These are phyloP conservation scores for Nomada lathburiana DNA, from an alignment of 2,888 invertebrate genomes.

Conservation along the genomic window DNA sequence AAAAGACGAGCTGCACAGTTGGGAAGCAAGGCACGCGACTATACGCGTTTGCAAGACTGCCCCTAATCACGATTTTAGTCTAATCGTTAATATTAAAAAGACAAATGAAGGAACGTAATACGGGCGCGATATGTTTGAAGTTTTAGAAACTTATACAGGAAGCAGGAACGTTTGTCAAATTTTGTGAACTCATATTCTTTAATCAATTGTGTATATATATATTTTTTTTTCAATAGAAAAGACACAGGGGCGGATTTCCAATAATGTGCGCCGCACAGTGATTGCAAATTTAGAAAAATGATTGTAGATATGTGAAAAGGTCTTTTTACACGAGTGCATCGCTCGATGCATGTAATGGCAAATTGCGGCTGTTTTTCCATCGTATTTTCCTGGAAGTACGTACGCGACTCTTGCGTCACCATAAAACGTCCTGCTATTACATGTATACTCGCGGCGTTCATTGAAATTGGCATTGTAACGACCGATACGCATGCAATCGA, in stretches of 20 bases:
- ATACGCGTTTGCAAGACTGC: no score
- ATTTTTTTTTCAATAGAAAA: no score
- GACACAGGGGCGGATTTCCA: not conserved
- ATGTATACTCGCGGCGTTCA: not conserved
- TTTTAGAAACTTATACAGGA: no score
- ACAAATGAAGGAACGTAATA: no score
- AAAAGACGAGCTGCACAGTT: conserved; percentile 1
- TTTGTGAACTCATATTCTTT: no score
- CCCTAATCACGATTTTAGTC: no score
- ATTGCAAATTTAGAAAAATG: not conserved
- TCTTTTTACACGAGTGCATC: not conserved
- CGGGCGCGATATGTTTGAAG: no score
- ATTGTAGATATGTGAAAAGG: conserved; percentile 12
- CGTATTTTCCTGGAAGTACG: not conserved
- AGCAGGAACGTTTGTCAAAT: no score
- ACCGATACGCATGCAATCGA: not conserved
- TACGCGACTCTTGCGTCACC: not conserved
- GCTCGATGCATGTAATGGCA: not conserved
- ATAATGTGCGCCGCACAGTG: not conserved
- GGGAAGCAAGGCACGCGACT: conserved; percentile 2
- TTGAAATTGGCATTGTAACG: not conserved
- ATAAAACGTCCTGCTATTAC: not conserved
- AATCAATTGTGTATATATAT: no score
- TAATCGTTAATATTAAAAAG: no score
- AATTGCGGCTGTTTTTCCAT: conserved; percentile 4